Evolutionary conservation across 2,888 invertebrate genomes (phyloP).

Genomic region (Pammene aurita): DNA sequence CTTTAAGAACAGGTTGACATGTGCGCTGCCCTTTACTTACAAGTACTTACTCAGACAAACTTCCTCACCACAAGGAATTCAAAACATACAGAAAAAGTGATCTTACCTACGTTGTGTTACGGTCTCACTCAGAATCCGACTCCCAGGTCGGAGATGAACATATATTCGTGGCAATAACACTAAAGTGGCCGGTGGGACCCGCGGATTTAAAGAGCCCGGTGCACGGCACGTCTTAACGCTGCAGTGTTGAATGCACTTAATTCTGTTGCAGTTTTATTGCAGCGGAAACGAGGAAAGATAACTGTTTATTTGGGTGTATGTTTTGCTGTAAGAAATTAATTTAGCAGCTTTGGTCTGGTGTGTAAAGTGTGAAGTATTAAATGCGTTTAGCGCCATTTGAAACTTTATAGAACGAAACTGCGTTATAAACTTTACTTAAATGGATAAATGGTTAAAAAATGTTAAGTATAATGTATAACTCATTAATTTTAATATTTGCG

Average conservation of each 20-base stretch:
- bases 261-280: conserved; percentile 40
- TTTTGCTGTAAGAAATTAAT: conserved; percentile 4
- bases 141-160: conserved; percentile 57
- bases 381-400: neutral
- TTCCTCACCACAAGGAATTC: neutral
- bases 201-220: conserved; percentile 47
- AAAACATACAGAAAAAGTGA: neutral
- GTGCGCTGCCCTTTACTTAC: too few species aligned
- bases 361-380: neutral
- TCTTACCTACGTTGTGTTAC: neutral
- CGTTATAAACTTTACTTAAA: neutral
- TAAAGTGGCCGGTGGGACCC: conserved; percentile 69
- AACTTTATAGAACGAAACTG: neutral
- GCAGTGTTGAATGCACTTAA: conserved; percentile 39
- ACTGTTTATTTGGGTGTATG: conserved; percentile 3
- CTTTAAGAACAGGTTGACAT: too few species aligned
- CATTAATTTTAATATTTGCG: too few species aligned
- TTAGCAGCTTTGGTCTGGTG: neutral
- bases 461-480: too few species aligned
- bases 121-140: conserved; percentile 45
- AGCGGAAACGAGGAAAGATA: conserved; percentile 8
- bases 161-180: conserved; percentile 68
- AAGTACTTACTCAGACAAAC: neutral
- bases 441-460: too few species aligned
- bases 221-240: conserved; percentile 27